Evolutionary conservation across 2,113 vertebrate genomes (phyloP), one percentile per base, ranked within the genome.

Genomic region (Daphoenositta chrysoptera): DNA sequence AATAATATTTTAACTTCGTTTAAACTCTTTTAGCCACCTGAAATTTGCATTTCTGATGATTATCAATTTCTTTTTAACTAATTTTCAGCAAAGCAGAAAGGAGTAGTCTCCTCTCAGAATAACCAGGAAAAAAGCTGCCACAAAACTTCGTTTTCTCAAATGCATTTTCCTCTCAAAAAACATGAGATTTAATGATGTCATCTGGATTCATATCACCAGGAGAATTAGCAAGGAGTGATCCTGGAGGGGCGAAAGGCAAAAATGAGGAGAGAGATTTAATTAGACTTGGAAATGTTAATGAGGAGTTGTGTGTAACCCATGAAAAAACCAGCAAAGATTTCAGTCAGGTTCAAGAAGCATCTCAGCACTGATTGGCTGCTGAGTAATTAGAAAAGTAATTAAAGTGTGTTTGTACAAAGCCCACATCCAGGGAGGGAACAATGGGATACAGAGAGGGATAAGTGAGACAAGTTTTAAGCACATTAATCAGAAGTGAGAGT

Each of bases 361-460:
- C 82, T 83, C 87, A 70, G 89, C 91, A 71, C 86, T 81, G 77
- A 91, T 92, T 90, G 57, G 80, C 81, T 45, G 42, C 90, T 94
- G 89, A 82, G 92, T 97, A 96, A 97, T 97, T 96, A 95, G 51
- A 86, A 92, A 97, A 95, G 95, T 96, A 95, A 97, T 97, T 97
- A 97, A 95, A 93, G 39, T 42, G 57, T 94, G 88, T 93, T 95
- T 93, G 90, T 30, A 81, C 22, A 31, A 72, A 92, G 69, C 24
- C 81, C 51, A 77, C 82, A 33, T 91, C 61, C 79, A 45, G 83
- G 90, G 40, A 6, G 60, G 39, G 82, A 92, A 93, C 90, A 94
- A 95, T 47, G 54, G 92, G 84, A 79, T 64, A 72, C 1, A 1
- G 22, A 81, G 47, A 75, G 56, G 75, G 47, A 69, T 73, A 56